Conservation (phyloP, 2,113 vertebrate genomes). For the Indicator indicator region DNA sequence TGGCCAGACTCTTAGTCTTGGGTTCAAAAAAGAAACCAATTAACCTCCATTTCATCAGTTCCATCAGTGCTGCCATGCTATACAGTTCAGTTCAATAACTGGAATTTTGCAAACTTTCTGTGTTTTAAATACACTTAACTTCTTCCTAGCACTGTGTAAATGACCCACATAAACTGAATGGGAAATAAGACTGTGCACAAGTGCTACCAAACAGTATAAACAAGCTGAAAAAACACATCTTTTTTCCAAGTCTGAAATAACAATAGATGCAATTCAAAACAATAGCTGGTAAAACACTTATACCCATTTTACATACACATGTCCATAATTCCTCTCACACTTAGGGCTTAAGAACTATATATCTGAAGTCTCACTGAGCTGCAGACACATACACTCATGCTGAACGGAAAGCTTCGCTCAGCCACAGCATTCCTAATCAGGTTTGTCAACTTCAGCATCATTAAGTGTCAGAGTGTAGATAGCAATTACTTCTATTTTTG, state of each 20-base stretch:
- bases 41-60: not conserved
- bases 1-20: not conserved
- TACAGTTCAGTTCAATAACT: not conserved
- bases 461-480: not conserved
- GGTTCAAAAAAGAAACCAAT: not conserved
- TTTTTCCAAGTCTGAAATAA: not conserved
- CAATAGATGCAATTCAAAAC: not conserved
- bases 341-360: not conserved
- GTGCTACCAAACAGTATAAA: not conserved
- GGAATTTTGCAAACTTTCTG: not conserved
- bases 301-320: not conserved
- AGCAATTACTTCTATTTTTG: not conserved
- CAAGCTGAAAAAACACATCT: not conserved
- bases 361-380: not conserved
- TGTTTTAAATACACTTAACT: not conserved
- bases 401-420: not conserved
- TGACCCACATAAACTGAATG: not conserved
- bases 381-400: not conserved
- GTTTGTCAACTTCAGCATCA: not conserved
- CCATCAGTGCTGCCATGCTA: not conserved
- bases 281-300: conserved; percentile 10
- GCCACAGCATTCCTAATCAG: not conserved
- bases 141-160: not conserved
- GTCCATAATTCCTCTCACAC: not conserved
- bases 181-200: not conserved